Evolutionary conservation across 2,113 vertebrate species (phyloP).

Genomic region (Anolis sagrei): DNA sequence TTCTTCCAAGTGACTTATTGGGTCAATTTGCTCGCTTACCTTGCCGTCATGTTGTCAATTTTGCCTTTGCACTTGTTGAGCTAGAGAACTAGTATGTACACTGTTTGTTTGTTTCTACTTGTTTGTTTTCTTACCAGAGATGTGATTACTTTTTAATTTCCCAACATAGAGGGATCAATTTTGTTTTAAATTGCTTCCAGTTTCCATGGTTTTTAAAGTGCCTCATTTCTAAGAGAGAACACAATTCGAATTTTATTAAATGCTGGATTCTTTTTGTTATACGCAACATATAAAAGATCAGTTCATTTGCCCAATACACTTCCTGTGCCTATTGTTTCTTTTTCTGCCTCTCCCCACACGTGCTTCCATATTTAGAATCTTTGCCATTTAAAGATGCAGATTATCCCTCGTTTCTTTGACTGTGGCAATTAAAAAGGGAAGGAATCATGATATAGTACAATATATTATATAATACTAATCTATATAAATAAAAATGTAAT

Average conservation of each 20-base stretch:
- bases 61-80: background rate
- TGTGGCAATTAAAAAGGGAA: too few species aligned
- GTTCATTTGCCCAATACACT: conserved; percentile 5
- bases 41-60: background rate
- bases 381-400: too few species aligned
- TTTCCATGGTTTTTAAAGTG: conserved; percentile 61
- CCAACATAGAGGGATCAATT: conserved; percentile 29
- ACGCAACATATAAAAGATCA: background rate
- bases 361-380: too few species aligned
- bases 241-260: background rate
- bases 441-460: too few species aligned
- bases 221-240: conserved; percentile 47
- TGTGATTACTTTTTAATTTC: conserved; percentile 52
- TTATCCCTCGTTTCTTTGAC: too few species aligned
- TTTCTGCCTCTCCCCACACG: too few species aligned
- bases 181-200: conserved; percentile 48
- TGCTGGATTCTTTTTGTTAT: conserved; percentile 2
- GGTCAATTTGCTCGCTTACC: background rate
- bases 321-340: too few species aligned
- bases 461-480: too few species aligned
- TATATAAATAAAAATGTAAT: too few species aligned
- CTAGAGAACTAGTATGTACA: background rate
- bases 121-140: background rate
- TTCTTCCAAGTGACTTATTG: background rate
- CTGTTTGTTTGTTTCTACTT: background rate